These are phyloP conservation scores for Ennomos fuscantarius DNA, from an alignment of 2,888 invertebrate species.

Conservation along the genomic window DNA sequence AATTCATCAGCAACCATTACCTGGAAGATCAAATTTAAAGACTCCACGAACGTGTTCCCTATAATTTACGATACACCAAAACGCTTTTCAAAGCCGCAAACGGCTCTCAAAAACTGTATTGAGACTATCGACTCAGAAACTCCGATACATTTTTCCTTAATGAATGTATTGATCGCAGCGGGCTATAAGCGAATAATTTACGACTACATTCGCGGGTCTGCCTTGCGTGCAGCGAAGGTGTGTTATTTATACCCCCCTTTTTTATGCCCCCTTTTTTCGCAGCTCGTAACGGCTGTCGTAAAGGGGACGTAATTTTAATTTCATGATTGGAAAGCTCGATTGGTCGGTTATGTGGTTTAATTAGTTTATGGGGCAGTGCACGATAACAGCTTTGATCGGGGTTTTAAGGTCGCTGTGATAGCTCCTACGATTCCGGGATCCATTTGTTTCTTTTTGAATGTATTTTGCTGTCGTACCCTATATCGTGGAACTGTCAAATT, in stretches of 20 bases:
- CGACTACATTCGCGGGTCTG: conserved; percentile 66
- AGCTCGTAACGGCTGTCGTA: conserved; percentile 83
- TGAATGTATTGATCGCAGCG: conserved; percentile 79
- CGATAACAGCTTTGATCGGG: conserved; percentile 70
- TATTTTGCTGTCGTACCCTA: too few relatives aligned
- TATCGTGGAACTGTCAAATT: too few relatives aligned
- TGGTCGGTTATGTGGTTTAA: conserved; percentile 82
- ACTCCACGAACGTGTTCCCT: conserved; percentile 41
- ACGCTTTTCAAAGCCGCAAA: conserved; percentile 63
- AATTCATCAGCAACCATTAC: not conserved
- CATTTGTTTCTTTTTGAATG: not conserved
- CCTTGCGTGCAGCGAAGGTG: conserved; percentile 80
- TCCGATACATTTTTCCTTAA: conserved; percentile 76
- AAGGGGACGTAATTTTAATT: conserved; percentile 85
- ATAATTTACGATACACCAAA: conserved; percentile 56
- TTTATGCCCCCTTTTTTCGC: conserved; percentile 85
- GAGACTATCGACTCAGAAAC: conserved; percentile 38
- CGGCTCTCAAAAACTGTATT: conserved; percentile 60
- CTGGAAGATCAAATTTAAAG: conserved; percentile 8
- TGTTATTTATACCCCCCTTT: conserved; percentile 84
- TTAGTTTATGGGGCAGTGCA: conserved; percentile 77
- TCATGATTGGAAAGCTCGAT: conserved; percentile 85
- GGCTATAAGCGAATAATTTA: conserved; percentile 80
- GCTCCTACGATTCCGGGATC: conserved; percentile 20
- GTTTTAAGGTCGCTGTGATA: conserved; percentile 52